Evolutionary conservation across 2,113 vertebrate genomes (phyloP), one percentile per base, ranked within the genome.

Genomic region (Hylia prasina): DNA sequence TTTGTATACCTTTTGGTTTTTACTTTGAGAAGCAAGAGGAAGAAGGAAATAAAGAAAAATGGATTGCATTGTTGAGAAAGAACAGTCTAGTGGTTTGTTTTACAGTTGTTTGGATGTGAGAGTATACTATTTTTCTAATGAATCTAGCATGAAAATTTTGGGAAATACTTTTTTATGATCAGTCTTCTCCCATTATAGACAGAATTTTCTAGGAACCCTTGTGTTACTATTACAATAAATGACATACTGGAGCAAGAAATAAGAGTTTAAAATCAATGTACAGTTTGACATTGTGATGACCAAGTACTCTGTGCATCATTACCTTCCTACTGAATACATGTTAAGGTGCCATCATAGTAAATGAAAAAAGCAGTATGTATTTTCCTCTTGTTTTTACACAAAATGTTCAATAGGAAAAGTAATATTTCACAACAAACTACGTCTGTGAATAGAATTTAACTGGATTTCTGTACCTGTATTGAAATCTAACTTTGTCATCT

Each of bases 401-500:
- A 39, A 15, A 61, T 35, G 8, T 37, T 22, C 27, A 42, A 61
- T 35, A 53, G 9, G 20, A 83, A 92, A 82, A 84, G 30, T 27
- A 87, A 2, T 7, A 68, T 42, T 81, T 85, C 33, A 66, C 14
- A 54, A 51, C 27, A 39, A 69, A 81, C 20, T 47, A 40, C n/a
- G 88, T 2, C 3, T 45, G 51, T 86, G 51, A 92, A 33, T 44
- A 65, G 66, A 92, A 79, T 11, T n/a, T 0, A 1, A 16, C 6
- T 31, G 30, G 76, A 85, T 69, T 66, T 80, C 56, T 63, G 23
- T 97, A 99, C 99, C 99, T 97, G 98, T 98, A 90, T 99, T 99
- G 72, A 99, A 99, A 96, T 99, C 99, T 93, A 99, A 98, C 93
- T 99, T 99, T 61, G 99, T 98, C 98, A 99, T 99, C 78, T 99